Evolutionary conservation across 64 coral and sea anemone species (phyloP).

Genomic region (Dendrophyllia cribrosa): DNA sequence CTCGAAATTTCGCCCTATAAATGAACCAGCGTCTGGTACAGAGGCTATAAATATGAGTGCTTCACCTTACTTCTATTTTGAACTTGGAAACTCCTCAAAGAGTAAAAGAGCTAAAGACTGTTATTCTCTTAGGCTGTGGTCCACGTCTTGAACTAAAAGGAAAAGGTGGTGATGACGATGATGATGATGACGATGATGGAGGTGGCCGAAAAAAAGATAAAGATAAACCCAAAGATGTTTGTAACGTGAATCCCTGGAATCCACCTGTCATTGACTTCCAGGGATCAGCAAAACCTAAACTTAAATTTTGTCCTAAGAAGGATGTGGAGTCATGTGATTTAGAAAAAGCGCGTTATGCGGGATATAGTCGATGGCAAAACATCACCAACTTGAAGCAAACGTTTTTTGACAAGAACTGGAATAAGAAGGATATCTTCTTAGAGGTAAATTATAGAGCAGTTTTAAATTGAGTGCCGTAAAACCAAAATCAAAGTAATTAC

Average conservation of each 20-base stretch:
- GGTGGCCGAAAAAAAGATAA: not conserved
- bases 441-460: not conserved
- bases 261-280: slow-evolving; percentile 21
- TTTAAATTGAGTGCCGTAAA: too few species aligned
- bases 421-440: not conserved
- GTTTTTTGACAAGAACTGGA: not conserved
- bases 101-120: too few species aligned
- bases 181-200: not conserved
- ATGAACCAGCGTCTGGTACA: too few species aligned
- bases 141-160: slow-evolving; percentile 6
- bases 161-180: not conserved
- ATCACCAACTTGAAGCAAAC: not conserved
- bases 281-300: not conserved
- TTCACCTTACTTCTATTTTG: too few species aligned
- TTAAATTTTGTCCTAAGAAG: slow-evolving; percentile 12
- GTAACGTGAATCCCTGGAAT: not conserved
- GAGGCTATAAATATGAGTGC: too few species aligned
- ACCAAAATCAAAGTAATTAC: too few species aligned
- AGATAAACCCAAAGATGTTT: slow-evolving; percentile 8
- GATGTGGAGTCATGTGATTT: slow-evolving; percentile 10
- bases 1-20: too few species aligned
- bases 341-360: not conserved
- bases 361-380: not conserved
- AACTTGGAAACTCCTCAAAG: too few species aligned
- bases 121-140: slow-evolving; percentile 11